These are phyloP conservation scores for Cephus spinipes DNA, from an alignment of 2,888 invertebrate genomes.

Conservation along the genomic window DNA sequence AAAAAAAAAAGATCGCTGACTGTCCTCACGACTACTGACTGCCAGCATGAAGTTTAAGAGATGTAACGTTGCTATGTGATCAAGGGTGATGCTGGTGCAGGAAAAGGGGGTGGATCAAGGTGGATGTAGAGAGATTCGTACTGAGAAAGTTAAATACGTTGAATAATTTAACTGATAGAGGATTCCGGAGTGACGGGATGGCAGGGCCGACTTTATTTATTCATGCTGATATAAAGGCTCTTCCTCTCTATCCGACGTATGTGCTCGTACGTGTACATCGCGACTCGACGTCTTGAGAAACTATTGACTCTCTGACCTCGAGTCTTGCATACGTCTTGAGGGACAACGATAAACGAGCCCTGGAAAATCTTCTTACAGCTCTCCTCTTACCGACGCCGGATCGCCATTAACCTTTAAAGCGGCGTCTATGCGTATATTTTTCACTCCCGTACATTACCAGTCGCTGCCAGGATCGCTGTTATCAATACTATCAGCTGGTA, in stretches of 20 bases:
- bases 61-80: not conserved
- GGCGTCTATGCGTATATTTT: not conserved
- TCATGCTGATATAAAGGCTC: constrained; percentile 10
- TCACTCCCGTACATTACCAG: not conserved
- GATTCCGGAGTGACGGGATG: not conserved
- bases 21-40: not conserved
- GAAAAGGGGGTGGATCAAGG: not conserved
- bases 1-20: not conserved
- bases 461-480: not conserved
- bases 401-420: not conserved
- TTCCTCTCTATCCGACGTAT: constrained; percentile 5
- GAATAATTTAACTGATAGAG: constrained; percentile 10
- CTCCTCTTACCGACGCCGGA: not conserved
- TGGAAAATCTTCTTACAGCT: not conserved
- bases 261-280: not conserved
- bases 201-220: not conserved
- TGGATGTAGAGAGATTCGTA: not conserved
- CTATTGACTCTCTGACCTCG: not conserved
- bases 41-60: not conserved
- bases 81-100: not conserved
- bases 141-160: constrained; percentile 13
- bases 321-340: not conserved
- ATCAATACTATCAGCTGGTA: not conserved
- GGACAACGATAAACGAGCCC: not conserved
- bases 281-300: not conserved